Conservation (phyloP, 1,140 invertebrate genomes). For the Magallana angulata region DNA sequence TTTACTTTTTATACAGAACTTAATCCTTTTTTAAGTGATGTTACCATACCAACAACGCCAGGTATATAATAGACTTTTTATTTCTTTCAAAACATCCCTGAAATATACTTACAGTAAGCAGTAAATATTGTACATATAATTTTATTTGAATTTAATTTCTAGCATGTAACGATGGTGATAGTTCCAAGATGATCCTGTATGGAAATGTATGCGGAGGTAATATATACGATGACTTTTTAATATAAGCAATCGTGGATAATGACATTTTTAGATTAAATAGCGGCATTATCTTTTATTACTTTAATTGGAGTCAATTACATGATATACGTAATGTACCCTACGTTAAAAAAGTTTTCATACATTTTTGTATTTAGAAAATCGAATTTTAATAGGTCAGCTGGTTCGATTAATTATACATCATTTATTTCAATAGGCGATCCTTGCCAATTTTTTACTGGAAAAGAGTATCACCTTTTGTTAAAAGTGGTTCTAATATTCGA, state of each 20-base stretch:
- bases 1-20: background rate
- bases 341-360: no score
- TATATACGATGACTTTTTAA: background rate
- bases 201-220: constrained; percentile 3
- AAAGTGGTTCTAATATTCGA: constrained; percentile 28
- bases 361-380: no score
- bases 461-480: background rate
- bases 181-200: background rate
- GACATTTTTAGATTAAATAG: no score
- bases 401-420: no score
- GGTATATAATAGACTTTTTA: background rate
- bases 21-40: background rate
- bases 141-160: background rate
- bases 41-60: background rate
- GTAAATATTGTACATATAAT: background rate
- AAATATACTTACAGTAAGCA: background rate
- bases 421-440: background rate
- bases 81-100: background rate
- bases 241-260: no score
- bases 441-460: background rate
- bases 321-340: no score
- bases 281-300: no score
- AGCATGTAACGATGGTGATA: background rate
- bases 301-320: no score
- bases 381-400: no score